These are phyloP conservation scores for Augochlora pura DNA, from an alignment of 1,140 invertebrate species.

Conservation along the genomic window DNA sequence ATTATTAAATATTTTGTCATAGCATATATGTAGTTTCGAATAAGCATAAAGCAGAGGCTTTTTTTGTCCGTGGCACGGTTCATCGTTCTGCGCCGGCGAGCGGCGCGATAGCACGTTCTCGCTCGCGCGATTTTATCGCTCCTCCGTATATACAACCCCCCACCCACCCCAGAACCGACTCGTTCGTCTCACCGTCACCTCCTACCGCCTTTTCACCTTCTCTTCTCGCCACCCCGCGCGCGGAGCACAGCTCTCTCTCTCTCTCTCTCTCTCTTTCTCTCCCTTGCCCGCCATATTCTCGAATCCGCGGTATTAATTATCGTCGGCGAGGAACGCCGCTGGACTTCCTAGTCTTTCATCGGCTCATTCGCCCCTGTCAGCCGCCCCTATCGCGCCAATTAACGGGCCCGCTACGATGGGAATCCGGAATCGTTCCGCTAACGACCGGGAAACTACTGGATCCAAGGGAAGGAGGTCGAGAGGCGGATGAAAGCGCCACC, in stretches of 20 bases:
- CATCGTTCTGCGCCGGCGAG: constrained; percentile 44
- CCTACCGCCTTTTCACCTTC: constrained; percentile 49
- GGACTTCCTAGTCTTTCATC: constrained; percentile 28
- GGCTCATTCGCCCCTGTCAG: constrained; percentile 6
- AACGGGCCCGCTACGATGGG: neutral
- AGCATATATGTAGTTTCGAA: too few relatives aligned
- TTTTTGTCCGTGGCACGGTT: too few relatives aligned
- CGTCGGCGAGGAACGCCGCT: constrained; percentile 24
- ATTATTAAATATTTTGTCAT: too few relatives aligned
- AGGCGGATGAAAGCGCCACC: too few relatives aligned
- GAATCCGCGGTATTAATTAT: constrained; percentile 68
- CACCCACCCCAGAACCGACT: constrained; percentile 14
- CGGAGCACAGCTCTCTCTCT: too few relatives aligned
- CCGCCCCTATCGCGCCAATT: constrained; percentile 19
- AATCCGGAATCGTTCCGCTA: constrained; percentile 22
- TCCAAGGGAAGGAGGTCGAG: too few relatives aligned
- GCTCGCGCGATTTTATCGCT: constrained; percentile 69
- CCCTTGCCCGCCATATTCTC: constrained; percentile 33
- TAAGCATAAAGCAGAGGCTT: too few relatives aligned
- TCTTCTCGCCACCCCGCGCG: constrained; percentile 40
- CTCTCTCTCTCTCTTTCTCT: too few relatives aligned
- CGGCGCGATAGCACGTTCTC: constrained; percentile 61
- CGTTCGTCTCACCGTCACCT: constrained; percentile 49
- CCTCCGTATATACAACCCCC: constrained; percentile 20
- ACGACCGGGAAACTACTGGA: neutral